These are phyloP conservation scores for Salmo trutta DNA, from an alignment of 2,797 vertebrate species.

Conservation along the genomic window DNA sequence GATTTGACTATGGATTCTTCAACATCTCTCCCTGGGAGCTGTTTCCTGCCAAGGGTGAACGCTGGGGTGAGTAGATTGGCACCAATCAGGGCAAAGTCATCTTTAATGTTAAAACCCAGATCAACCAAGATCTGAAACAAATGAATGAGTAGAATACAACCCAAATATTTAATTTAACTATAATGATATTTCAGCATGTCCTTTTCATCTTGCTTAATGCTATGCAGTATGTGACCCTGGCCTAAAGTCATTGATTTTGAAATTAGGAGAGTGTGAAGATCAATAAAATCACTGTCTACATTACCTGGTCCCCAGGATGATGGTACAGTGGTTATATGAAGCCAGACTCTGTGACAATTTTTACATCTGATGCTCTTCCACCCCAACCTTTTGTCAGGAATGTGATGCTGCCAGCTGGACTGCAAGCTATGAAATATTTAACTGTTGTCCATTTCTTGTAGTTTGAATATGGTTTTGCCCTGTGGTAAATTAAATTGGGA, in stretches of 20 bases:
- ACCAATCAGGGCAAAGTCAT: conserved; percentile 18
- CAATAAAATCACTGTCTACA: neutral
- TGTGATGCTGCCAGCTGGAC: conserved; percentile 13
- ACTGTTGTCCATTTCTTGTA: conserved; percentile 22
- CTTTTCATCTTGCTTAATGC: neutral
- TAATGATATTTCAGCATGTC: neutral
- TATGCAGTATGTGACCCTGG: neutral
- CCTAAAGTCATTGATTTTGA: neutral
- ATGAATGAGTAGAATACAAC: too few species aligned
- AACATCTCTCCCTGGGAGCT: neutral
- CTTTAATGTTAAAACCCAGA: conserved; percentile 12
- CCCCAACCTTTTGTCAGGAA: conserved; percentile 13
- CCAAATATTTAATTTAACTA: neutral
- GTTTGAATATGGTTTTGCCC: neutral
- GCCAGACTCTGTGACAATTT: conserved; percentile 9
- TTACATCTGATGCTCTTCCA: conserved; percentile 5
- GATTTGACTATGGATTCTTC: neutral
- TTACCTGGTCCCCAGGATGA: conserved; percentile 19
- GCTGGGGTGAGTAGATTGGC: neutral
- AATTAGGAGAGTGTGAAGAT: neutral
- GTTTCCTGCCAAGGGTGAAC: neutral
- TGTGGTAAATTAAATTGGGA: neutral
- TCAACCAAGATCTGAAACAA: conserved; percentile 27
- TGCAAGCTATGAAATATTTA: conserved; percentile 17
- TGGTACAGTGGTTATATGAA: conserved; percentile 18